These are phyloP conservation scores for Perdita meconis DNA, from an alignment of 2,888 invertebrate genomes.

Conservation along the genomic window DNA sequence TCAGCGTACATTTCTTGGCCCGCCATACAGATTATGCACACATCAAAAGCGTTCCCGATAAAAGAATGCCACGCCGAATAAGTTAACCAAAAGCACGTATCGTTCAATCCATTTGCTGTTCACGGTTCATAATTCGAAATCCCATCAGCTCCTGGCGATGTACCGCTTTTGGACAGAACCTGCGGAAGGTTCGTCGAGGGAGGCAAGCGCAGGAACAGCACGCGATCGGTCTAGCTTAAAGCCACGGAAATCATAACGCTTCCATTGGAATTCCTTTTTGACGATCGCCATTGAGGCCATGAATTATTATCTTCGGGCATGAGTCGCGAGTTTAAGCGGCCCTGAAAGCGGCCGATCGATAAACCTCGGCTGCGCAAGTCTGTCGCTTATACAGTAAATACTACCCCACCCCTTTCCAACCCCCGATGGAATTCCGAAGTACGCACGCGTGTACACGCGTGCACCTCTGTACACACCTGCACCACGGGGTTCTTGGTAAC, in stretches of 20 bases:
- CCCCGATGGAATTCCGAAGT: constrained; percentile 41
- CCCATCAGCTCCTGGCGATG: too few species aligned
- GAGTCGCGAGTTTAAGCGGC: constrained; percentile 72
- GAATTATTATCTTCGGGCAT: constrained; percentile 75
- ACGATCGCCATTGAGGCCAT: constrained; percentile 68
- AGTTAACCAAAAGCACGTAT: too few species aligned
- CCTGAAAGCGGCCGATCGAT: constrained; percentile 79
- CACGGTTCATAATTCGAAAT: too few species aligned
- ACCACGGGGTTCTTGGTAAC: constrained; percentile 24
- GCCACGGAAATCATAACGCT: constrained; percentile 41
- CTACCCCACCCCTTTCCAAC: constrained; percentile 39
- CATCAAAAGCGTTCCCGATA: too few species aligned
- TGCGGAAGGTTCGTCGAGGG: background rate
- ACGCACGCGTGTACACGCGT: constrained; percentile 65
- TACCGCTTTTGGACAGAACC: too few species aligned
- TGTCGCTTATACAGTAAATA: constrained; percentile 73
- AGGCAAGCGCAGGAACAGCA: background rate
- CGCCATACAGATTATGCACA: too few species aligned
- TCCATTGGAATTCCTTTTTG: constrained; percentile 64
- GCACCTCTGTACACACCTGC: constrained; percentile 58
- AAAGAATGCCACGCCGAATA: too few species aligned
- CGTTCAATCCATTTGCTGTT: too few species aligned
- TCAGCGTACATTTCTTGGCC: too few species aligned
- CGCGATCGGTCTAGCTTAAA: background rate
- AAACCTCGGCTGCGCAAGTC: constrained; percentile 79